These are phyloP conservation scores for Anastrepha ludens DNA, from an alignment of 1,140 invertebrate genomes.

Conservation along the genomic window DNA sequence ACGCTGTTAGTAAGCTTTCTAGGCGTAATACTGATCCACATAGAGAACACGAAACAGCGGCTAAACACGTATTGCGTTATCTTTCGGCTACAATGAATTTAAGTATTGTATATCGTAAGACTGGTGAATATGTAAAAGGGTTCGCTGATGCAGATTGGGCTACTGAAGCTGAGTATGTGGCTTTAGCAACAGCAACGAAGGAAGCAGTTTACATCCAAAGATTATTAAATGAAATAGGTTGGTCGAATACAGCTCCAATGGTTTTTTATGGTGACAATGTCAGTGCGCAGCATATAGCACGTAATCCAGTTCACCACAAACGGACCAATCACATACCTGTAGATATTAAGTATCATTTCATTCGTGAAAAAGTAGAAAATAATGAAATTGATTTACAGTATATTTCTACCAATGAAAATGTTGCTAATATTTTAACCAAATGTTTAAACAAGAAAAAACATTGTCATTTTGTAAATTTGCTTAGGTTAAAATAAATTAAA, in stretches of 20 bases:
- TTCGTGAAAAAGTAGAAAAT: constrained; percentile 13
- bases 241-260: neutral
- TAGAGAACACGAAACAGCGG: neutral
- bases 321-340: constrained; percentile 37
- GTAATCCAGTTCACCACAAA: constrained; percentile 23
- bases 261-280: neutral
- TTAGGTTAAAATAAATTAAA: too few relatives aligned
- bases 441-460: neutral
- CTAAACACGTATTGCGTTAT: neutral
- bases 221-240: constrained; percentile 26
- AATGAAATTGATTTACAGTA: constrained; percentile 27
- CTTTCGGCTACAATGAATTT: neutral
- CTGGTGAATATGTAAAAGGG: neutral
- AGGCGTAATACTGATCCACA: constrained; percentile 41
- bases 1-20: constrained; percentile 42
- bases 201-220: constrained; percentile 23
- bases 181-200: constrained; percentile 18
- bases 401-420: neutral
- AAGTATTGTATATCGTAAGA: neutral
- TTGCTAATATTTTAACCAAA: neutral
- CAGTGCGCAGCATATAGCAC: neutral
- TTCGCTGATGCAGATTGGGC: constrained; percentile 11
- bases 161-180: constrained; percentile 48
- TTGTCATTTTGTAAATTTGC: neutral
- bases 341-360: constrained; percentile 43